Conservation (phyloP, 2,797 vertebrate genomes). For the Falco rusticolus region DNA sequence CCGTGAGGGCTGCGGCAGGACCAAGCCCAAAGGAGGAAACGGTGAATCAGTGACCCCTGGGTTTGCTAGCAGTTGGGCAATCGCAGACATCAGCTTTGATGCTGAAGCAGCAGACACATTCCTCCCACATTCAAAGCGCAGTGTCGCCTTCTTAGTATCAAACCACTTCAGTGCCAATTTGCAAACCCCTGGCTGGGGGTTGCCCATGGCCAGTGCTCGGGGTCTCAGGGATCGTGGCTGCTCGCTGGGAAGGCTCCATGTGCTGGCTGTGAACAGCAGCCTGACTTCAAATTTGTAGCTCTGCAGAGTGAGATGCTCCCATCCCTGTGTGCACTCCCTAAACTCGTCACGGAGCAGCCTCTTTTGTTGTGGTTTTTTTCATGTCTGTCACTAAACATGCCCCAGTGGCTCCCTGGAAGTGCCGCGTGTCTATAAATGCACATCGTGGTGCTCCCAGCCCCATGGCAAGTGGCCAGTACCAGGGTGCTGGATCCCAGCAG, state of each 20-base stretch:
- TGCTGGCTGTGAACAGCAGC: not conserved
- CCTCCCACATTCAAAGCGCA: not conserved
- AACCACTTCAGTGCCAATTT: not conserved
- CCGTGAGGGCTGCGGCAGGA: not conserved
- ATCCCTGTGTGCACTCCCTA: not conserved
- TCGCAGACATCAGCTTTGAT: not conserved
- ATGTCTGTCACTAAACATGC: not conserved
- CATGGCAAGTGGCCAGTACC: rapidly evolving
- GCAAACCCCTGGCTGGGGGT: not conserved
- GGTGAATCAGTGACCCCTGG: not conserved
- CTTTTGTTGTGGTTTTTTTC: not conserved
- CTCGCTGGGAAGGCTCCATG: not conserved
- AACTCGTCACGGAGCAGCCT: not conserved
- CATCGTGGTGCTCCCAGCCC: not conserved
- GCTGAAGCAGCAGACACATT: not conserved
- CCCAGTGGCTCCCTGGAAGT: not conserved
- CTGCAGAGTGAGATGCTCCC: not conserved
- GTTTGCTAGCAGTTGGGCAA: not conserved
- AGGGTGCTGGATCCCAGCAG: not conserved
- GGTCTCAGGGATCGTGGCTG: not conserved
- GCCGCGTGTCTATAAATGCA: not conserved
- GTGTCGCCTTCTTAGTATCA: not conserved
- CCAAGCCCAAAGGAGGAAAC: not conserved
- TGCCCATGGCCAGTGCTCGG: not conserved
- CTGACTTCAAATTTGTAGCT: not conserved